phyloP scores from a whole-genome alignment of 2,888 invertebrate species.

The Lithophane leautieri region DNA sequence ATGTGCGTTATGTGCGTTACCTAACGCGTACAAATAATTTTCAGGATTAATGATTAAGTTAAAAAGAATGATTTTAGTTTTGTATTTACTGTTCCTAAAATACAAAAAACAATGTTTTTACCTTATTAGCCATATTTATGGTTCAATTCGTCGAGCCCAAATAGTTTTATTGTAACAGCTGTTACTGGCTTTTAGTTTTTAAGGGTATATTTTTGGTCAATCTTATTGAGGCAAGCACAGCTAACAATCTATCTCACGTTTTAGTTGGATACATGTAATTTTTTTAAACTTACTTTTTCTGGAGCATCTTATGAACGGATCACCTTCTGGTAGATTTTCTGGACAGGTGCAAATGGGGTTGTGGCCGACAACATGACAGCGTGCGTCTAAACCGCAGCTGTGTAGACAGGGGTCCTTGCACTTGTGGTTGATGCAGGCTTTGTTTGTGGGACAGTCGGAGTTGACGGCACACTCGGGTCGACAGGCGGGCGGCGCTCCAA shows the following conservation, averaged over 20 bases:
- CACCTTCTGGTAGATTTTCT: slow-evolving; percentile 92
- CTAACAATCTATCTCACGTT: not conserved
- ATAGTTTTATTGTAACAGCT: not conserved
- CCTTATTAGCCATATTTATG: not conserved
- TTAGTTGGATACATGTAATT: not conserved
- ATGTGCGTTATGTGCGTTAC: too few species aligned
- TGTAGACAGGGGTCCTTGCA: slow-evolving; percentile 94
- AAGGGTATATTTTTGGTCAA: not conserved
- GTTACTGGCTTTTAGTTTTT: not conserved
- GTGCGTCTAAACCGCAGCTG: slow-evolving; percentile 94
- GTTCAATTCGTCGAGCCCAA: not conserved
- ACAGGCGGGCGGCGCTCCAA: slow-evolving; percentile 94
- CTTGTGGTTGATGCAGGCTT: slow-evolving; percentile 94
- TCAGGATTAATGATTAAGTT: not conserved
- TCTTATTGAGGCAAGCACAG: not conserved
- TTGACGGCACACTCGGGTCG: slow-evolving; percentile 94
- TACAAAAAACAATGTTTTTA: not conserved
- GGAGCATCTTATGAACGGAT: slow-evolving; percentile 94
- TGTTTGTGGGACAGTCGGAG: slow-evolving; percentile 93
- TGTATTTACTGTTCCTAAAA: not conserved
- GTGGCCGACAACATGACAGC: slow-evolving; percentile 94
- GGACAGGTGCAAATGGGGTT: slow-evolving; percentile 94
- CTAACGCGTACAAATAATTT: not conserved
- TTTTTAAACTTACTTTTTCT: slow-evolving; percentile 81
- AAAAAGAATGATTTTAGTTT: slow-evolving; percentile 5